Base-by-base conservation (phyloP, 2,797 vertebrate species). In the Macropus fuliginosus region DNA sequence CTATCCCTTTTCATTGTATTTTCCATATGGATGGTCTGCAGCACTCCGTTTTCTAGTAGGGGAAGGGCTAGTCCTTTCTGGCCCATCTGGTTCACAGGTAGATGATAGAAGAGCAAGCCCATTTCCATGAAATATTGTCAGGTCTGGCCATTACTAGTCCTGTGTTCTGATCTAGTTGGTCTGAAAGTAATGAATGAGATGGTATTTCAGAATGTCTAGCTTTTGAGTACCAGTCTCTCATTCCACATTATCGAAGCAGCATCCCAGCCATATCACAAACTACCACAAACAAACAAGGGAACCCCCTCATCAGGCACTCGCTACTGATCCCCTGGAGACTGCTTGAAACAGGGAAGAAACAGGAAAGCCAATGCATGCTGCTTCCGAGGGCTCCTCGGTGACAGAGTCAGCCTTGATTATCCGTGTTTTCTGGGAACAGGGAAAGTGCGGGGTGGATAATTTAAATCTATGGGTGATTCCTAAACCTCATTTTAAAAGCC, bases 101-200 rank as follows among this genome's bases (percentile, higher is more conserved):
- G 40, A 27, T 81, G 40, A 46, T 10, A 46, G 40, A 46, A 81
- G 40, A 81, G 3, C 21, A 46, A 81, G 40, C n/a, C 40, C 40
- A 46, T 81, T 81, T 81, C 66, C n/a, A 46, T 46, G n/a, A 81
- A 81, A 46, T 74, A 81, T 46, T 24, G 6, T 81, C 66, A 40
- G n/a, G n/a, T 46, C n/a, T 81, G n/a, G 66, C 66, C 21, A 10
- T 66, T 74, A 40, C 28, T 56, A 92, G 62, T 55, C 56, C 12
- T 46, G 21, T 3, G 54, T 92, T 95, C 40, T 24, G 14, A 54
- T 94, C 74, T 16, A 91, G 12, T 91, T 93, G 66, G 8, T 94
- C 74, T 46, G n/a, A 90, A 93, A 74, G 93, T 95, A 94, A n/a
- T 31, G 90, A 93, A 92, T 94, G 66, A 90, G 12, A n/a, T 90